These are phyloP conservation scores for Homarus americanus DNA, from an alignment of 1,140 invertebrate species.

Conservation along the genomic window DNA sequence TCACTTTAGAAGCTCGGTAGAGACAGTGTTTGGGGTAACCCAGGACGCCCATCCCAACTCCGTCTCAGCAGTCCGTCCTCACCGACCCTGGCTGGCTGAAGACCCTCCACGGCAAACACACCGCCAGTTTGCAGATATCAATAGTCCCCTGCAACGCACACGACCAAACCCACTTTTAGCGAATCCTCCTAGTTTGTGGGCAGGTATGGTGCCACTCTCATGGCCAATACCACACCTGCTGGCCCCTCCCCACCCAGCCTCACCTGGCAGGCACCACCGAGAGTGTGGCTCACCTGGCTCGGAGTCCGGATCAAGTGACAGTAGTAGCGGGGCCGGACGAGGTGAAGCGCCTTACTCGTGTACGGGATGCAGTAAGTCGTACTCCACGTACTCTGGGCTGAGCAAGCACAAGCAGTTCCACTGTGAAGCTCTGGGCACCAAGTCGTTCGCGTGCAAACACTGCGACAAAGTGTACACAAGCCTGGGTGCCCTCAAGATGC, in stretches of 20 bases:
- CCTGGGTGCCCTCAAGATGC: conserved; percentile 68
- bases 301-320: conserved; percentile 58
- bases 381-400: conserved; percentile 65
- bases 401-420: conserved; percentile 71
- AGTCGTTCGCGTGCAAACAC: conserved; percentile 66
- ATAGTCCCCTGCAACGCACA: background rate
- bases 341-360: conserved; percentile 53
- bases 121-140: background rate
- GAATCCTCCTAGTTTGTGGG: conserved; percentile 24
- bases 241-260: background rate
- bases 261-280: conserved; percentile 6
- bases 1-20: background rate
- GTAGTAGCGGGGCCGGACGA: conserved; percentile 30
- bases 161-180: background rate
- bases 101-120: conserved; percentile 9
- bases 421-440: conserved; percentile 49
- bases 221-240: conserved; percentile 48
- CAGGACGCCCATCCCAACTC: background rate
- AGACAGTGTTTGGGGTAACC: background rate
- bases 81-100: conserved; percentile 57
- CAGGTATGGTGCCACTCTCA: conserved; percentile 28
- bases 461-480: conserved; percentile 65
- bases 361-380: conserved; percentile 51
- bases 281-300: conserved; percentile 60
- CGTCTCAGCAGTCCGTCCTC: background rate